These are phyloP conservation scores for Esox niger DNA, from an alignment of 2,113 vertebrate genomes.

Conservation along the genomic window DNA sequence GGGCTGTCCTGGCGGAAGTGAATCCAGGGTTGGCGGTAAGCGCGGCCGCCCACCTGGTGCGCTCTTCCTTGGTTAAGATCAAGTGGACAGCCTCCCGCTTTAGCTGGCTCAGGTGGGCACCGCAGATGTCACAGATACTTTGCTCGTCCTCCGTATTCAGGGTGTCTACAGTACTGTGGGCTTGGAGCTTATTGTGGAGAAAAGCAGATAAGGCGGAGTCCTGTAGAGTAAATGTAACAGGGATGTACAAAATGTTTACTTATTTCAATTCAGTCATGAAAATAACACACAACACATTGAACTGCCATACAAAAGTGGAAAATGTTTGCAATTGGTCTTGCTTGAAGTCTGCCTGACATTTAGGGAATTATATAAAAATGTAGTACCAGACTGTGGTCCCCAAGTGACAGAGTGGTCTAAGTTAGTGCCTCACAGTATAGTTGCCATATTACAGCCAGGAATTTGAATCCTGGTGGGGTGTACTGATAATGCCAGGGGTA, in stretches of 20 bases:
- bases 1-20: slow-evolving; percentile 28
- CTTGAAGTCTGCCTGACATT: too few species aligned
- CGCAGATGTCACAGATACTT: slow-evolving; percentile 88
- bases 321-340: background rate
- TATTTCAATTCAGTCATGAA: background rate
- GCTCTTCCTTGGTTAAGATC: slow-evolving; percentile 76
- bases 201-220: slow-evolving; percentile 58
- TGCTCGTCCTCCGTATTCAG: slow-evolving; percentile 82
- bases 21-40: slow-evolving; percentile 43
- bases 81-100: slow-evolving; percentile 93
- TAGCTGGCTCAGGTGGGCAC: slow-evolving; percentile 85
- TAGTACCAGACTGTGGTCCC: too few species aligned
- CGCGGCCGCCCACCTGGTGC: slow-evolving; percentile 53
- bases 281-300: background rate
- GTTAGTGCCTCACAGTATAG: too few species aligned
- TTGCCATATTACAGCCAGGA: too few species aligned
- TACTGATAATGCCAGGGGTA: too few species aligned
- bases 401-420: too few species aligned
- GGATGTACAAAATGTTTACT: background rate
- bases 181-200: slow-evolving; percentile 88
- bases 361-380: too few species aligned
- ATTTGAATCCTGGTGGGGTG: too few species aligned
- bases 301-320: background rate
- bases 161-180: slow-evolving; percentile 81
- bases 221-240: slow-evolving; percentile 31